Conservation (phyloP, 2,888 invertebrate genomes). For the Seira ritae region DNA sequence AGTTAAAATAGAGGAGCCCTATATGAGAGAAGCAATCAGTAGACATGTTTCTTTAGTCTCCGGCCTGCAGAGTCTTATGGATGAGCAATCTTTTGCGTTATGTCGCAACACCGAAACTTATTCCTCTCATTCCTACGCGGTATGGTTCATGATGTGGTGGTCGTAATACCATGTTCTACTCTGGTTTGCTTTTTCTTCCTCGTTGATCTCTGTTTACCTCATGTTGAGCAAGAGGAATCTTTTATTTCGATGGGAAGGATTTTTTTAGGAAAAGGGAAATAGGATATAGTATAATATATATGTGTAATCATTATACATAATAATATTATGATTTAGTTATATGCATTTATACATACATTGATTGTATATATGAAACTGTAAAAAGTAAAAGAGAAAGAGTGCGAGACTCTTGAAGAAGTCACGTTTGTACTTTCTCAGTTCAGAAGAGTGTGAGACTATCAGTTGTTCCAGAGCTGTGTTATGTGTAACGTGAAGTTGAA, state of each 20-base stretch:
- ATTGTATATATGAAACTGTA: too few species aligned
- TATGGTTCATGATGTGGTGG: slow-evolving; percentile 13
- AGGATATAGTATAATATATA: not conserved
- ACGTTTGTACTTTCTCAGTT: not conserved
- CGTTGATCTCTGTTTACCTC: slow-evolving; percentile 9
- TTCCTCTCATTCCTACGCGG: slow-evolving; percentile 1
- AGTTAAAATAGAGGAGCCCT: not conserved
- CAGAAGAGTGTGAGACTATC: slow-evolving; percentile 9
- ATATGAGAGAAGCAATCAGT: slow-evolving; percentile 1
- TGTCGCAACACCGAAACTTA: not conserved
- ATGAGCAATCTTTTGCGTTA: slow-evolving; percentile 1
- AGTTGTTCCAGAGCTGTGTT: slow-evolving; percentile 23
- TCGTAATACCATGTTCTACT: not conserved
- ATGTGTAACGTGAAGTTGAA: not conserved
- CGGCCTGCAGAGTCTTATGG: not conserved
- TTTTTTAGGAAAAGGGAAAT: not conserved
- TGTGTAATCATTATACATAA: not conserved
- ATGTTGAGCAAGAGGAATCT: slow-evolving; percentile 5
- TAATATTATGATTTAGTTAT: not conserved
- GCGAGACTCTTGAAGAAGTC: not conserved
- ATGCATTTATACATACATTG: too few species aligned
- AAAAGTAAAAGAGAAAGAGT: not conserved
- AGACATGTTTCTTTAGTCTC: not conserved
- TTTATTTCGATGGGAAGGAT: not conserved
- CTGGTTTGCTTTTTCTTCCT: not conserved